These are phyloP conservation scores for Artemia sinica DNA, from an alignment of 2,888 invertebrate genomes.

Conservation along the genomic window DNA sequence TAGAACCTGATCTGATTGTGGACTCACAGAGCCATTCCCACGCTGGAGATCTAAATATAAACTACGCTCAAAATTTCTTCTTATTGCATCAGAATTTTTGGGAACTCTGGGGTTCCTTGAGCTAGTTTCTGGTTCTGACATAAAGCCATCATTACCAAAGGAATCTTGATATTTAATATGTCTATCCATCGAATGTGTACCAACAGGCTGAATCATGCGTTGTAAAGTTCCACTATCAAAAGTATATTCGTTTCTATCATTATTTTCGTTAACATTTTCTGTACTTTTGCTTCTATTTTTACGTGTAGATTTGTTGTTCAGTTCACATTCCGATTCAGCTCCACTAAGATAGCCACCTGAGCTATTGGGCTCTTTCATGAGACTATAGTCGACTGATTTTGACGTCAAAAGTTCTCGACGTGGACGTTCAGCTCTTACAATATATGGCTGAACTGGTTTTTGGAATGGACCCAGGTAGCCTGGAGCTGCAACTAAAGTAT, in stretches of 20 bases:
- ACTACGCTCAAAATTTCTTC: slow-evolving; percentile 31
- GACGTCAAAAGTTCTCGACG: slow-evolving; percentile 30
- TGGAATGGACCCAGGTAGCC: slow-evolving; percentile 25
- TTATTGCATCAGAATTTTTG: slow-evolving; percentile 25
- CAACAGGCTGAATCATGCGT: slow-evolving; percentile 76
- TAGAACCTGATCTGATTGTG: slow-evolving; percentile 50
- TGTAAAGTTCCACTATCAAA: slow-evolving; percentile 71
- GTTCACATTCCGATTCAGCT: slow-evolving; percentile 24
- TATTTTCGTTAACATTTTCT: slow-evolving; percentile 48
- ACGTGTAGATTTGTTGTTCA: slow-evolving; percentile 14
- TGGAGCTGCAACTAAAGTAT: slow-evolving; percentile 22
- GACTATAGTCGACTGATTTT: slow-evolving; percentile 40
- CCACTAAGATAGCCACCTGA: slow-evolving; percentile 26
- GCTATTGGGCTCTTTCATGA: slow-evolving; percentile 31
- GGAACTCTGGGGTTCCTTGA: slow-evolving; percentile 21
- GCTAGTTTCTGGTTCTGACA: slow-evolving; percentile 29
- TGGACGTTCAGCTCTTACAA: slow-evolving; percentile 15
- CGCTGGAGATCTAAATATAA: slow-evolving; percentile 41
- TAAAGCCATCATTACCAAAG: slow-evolving; percentile 28
- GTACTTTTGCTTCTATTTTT: slow-evolving; percentile 72
- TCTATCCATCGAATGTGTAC: slow-evolving; percentile 1
- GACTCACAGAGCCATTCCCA: slow-evolving; percentile 47
- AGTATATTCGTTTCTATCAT: slow-evolving; percentile 30
- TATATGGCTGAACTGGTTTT: slow-evolving; percentile 31
- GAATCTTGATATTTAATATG: slow-evolving; percentile 6